A percentile compares a stretch with the other conserved stretches of the same genome.
Conservation (phyloP, 2,797 vertebrate genomes). For the Zenarchopterus dispar region DNA sequence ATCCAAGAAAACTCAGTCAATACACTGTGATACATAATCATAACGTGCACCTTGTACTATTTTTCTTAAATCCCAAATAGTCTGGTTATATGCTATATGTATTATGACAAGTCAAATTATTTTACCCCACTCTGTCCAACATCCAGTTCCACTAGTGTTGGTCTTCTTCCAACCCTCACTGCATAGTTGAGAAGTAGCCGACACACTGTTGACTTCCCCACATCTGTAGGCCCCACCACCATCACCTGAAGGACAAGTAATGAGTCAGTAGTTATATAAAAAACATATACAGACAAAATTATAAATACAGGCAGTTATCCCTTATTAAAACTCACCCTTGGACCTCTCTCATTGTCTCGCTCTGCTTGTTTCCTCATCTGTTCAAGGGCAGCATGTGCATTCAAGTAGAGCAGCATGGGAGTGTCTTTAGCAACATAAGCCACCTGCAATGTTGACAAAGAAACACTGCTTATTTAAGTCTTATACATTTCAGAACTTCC, state of each 20-base stretch:
- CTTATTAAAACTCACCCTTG: conserved; percentile 81
- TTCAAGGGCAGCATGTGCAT: conserved; percentile 95
- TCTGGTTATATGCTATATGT: not conserved
- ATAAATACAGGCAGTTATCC: not conserved
- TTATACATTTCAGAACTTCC: not conserved
- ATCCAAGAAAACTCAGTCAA: not conserved
- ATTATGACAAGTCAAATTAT: conserved; percentile 5
- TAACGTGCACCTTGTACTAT: not conserved
- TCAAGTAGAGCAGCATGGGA: conserved; percentile 96
- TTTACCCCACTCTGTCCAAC: conserved; percentile 94
- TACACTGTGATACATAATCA: not conserved
- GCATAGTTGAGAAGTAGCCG: conserved; percentile 93
- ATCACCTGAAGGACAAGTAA: conserved; percentile 84
- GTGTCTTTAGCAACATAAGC: conserved; percentile 90
- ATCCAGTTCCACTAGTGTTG: conserved; percentile 95
- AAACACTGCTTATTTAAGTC: not conserved
- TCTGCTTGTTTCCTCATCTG: conserved; percentile 97
- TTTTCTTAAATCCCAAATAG: not conserved
- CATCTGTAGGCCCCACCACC: conserved; percentile 96
- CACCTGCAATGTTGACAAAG: conserved; percentile 63
- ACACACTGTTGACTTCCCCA: conserved; percentile 96
- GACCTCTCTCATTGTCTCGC: conserved; percentile 93
- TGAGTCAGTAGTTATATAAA: not conserved
- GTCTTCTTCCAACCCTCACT: conserved; percentile 92
- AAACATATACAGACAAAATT: not conserved